phyloP scores from a whole-genome alignment of 1,140 invertebrate species.

The Drosophila arizonae region DNA sequence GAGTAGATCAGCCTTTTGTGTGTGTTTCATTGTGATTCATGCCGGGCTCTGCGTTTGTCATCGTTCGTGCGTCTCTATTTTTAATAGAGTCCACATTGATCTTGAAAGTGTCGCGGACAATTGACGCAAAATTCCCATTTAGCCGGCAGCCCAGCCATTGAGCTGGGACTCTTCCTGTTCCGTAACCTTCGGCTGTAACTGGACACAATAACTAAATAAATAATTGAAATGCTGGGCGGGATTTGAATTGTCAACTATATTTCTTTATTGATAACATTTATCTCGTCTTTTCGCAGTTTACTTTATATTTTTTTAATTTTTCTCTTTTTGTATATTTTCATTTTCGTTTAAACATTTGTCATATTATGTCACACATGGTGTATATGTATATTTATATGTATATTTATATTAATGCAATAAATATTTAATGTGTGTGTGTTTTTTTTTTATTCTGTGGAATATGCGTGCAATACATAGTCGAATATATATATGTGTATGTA shows the following conservation, averaged over 20 bases:
- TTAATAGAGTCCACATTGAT: constrained; percentile 66
- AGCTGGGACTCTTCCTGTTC: constrained; percentile 55
- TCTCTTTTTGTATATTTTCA: not conserved
- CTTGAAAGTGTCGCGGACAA: constrained; percentile 66
- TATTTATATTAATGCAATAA: constrained; percentile 60
- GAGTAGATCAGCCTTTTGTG: constrained; percentile 11
- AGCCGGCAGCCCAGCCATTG: constrained; percentile 10
- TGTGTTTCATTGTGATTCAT: constrained; percentile 75
- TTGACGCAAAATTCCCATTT: constrained; percentile 37
- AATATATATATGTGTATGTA: constrained; percentile 1
- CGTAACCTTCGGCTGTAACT: constrained; percentile 53
- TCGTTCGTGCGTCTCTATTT: constrained; percentile 18
- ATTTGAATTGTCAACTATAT: constrained; percentile 80
- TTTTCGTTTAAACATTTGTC: constrained; percentile 56
- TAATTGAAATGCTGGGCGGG: constrained; percentile 3
- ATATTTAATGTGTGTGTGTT: constrained; percentile 49
- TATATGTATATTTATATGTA: constrained; percentile 34
- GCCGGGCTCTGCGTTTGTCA: constrained; percentile 16
- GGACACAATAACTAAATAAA: constrained; percentile 15
- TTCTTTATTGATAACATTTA: constrained; percentile 82
- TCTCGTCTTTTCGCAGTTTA: constrained; percentile 47
- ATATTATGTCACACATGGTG: constrained; percentile 57
- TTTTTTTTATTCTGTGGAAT: constrained; percentile 43
- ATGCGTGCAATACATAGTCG: constrained; percentile 55
- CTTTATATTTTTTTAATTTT: not conserved